phyloP scores from a whole-genome alignment of 2,888 invertebrate genomes.

The Bursaphelenchus okinawaensis region DNA sequence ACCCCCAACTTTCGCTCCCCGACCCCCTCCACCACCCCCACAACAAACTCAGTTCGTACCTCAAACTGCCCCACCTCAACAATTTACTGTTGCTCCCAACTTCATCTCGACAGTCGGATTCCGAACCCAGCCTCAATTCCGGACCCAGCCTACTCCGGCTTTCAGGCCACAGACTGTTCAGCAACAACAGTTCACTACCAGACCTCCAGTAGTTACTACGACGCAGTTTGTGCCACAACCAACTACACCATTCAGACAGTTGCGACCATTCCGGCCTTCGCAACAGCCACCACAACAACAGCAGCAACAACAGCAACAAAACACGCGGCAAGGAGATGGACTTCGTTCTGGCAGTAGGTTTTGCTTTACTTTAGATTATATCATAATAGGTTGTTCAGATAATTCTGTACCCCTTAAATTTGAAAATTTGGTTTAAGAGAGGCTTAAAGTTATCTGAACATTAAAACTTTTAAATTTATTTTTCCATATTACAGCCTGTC shows the following conservation, averaged over 20 bases:
- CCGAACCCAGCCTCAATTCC: constrained; percentile 8
- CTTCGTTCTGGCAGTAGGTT: constrained; percentile 4
- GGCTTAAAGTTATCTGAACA: background rate
- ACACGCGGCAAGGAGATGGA: background rate
- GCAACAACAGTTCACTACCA: constrained; percentile 2
- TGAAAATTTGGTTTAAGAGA: no score
- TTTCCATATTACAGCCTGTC: constrained; percentile 33
- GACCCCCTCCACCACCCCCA: background rate
- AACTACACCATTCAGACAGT: constrained; percentile 10
- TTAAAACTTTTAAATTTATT: background rate
- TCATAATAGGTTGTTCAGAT: no score
- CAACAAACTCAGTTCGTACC: background rate
- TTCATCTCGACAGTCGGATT: background rate
- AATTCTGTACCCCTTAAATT: no score
- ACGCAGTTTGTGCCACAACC: constrained; percentile 13
- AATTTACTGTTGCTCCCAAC: background rate
- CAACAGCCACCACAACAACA: no score
- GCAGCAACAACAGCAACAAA: constrained; percentile 17
- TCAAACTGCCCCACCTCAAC: background rate
- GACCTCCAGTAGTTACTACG: background rate
- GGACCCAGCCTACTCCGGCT: constrained; percentile 12
- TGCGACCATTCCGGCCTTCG: constrained; percentile 32
- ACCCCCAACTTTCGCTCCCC: background rate
- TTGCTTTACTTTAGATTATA: no score
- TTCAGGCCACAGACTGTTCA: constrained; percentile 9